These are phyloP conservation scores for Batillaria attramentaria DNA, from an alignment of 1,140 invertebrate genomes.

Conservation along the genomic window DNA sequence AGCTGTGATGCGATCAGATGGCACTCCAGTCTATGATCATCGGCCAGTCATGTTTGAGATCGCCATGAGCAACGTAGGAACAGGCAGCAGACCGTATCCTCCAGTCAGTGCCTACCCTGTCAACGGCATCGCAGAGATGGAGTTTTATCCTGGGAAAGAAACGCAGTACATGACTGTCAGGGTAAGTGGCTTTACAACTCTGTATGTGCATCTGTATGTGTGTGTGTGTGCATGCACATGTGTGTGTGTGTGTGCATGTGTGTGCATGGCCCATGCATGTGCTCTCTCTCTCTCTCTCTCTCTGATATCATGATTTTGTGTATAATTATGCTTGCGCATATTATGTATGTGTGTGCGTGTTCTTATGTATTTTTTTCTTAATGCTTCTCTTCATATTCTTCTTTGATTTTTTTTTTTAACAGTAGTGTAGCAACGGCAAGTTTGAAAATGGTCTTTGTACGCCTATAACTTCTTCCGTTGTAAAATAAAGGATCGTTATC, in stretches of 20 bases:
- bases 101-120: slow-evolving; percentile 40
- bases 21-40: slow-evolving; percentile 50
- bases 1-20: slow-evolving; percentile 61
- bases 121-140: slow-evolving; percentile 60
- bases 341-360: slow-evolving; percentile 24
- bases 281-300: too few relatives aligned
- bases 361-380: slow-evolving; percentile 4
- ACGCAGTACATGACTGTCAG: slow-evolving; percentile 27
- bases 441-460: too few relatives aligned
- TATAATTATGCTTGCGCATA: not conserved
- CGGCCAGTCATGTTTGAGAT: slow-evolving; percentile 34
- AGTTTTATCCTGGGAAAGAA: slow-evolving; percentile 3
- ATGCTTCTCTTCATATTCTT: too few relatives aligned
- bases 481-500: too few relatives aligned
- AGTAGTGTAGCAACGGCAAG: too few relatives aligned
- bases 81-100: not conserved
- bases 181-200: slow-evolving; percentile 20
- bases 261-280: not conserved
- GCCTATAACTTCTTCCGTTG: too few relatives aligned
- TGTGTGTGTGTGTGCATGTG: slow-evolving; percentile 6
- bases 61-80: slow-evolving; percentile 20
- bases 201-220: not conserved
- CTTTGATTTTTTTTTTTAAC: too few relatives aligned
- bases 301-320: too few relatives aligned
- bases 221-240: not conserved